phyloP scores from a whole-genome alignment of 2,888 invertebrate genomes.

The Nudaria mundana region DNA sequence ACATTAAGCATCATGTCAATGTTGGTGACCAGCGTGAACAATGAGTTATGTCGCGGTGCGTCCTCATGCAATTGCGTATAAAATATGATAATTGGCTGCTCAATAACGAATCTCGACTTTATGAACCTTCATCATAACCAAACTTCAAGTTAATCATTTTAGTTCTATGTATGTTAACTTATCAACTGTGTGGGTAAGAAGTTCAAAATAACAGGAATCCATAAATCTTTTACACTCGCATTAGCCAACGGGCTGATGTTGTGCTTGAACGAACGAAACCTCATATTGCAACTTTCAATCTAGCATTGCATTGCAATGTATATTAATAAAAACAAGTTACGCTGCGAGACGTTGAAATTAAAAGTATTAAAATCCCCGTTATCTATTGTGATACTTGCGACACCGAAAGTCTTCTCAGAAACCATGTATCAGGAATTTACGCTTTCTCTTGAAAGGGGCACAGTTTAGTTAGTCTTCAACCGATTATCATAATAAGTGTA shows the following conservation, averaged over 20 bases:
- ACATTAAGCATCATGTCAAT: slow-evolving; percentile 65
- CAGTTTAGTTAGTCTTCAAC: slow-evolving; percentile 64
- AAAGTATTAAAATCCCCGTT: slow-evolving; percentile 64
- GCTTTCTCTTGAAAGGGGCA: slow-evolving; percentile 73
- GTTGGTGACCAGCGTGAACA: slow-evolving; percentile 78
- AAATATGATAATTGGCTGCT: slow-evolving; percentile 74
- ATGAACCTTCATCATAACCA: slow-evolving; percentile 27
- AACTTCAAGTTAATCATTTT: slow-evolving; percentile 9
- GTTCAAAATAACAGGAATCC: no score
- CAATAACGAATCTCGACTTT: slow-evolving; percentile 53
- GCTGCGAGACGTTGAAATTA: slow-evolving; percentile 51
- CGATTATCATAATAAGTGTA: slow-evolving; percentile 74
- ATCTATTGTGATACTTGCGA: slow-evolving; percentile 73
- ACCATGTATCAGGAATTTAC: slow-evolving; percentile 52
- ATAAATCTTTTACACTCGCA: no score
- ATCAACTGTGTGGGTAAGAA: no score
- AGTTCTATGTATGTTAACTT: no score
- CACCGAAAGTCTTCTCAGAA: slow-evolving; percentile 72
- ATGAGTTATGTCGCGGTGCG: slow-evolving; percentile 68
- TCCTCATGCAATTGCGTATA: slow-evolving; percentile 74
- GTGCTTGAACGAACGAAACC: no score
- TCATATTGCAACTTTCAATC: no score
- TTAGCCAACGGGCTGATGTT: no score
- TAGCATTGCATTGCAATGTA: no score
- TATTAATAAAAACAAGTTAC: no score